phyloP scores from a whole-genome alignment of 1,140 invertebrate species.

The Eupristina koningsbergeri region DNA sequence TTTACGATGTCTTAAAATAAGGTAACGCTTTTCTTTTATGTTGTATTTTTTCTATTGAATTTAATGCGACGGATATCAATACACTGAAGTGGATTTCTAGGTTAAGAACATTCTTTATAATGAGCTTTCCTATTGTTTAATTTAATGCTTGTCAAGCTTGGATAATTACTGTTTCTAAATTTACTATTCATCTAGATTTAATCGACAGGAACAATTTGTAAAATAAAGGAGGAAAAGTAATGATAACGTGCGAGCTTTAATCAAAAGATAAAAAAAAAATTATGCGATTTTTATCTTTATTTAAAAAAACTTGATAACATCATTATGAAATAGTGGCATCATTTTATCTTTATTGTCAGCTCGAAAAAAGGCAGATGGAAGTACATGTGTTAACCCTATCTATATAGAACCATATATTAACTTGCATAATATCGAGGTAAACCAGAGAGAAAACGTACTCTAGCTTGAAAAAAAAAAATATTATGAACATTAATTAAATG shows the following conservation, averaged over 20 bases:
- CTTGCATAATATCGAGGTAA: background rate
- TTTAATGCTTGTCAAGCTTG: background rate
- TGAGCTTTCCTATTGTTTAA: background rate
- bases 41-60: background rate
- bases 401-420: background rate
- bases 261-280: background rate
- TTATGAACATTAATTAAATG: too few relatives aligned
- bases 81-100: background rate
- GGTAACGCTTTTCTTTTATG: background rate
- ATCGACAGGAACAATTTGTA: background rate
- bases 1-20: background rate
- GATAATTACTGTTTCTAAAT: background rate
- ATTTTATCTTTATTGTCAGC: background rate
- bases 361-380: background rate
- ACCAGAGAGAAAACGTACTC: background rate
- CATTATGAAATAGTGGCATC: background rate
- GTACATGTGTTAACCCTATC: background rate
- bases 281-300: background rate
- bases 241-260: background rate
- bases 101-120: slow-evolving; percentile 7
- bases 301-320: background rate
- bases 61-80: background rate
- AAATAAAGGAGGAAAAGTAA: background rate
- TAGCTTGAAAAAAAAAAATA: too few relatives aligned
- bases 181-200: background rate